Evolutionary conservation across 2,113 vertebrate species (phyloP), one percentile per base, ranked within the genome.

Genomic region (Naja naja): DNA sequence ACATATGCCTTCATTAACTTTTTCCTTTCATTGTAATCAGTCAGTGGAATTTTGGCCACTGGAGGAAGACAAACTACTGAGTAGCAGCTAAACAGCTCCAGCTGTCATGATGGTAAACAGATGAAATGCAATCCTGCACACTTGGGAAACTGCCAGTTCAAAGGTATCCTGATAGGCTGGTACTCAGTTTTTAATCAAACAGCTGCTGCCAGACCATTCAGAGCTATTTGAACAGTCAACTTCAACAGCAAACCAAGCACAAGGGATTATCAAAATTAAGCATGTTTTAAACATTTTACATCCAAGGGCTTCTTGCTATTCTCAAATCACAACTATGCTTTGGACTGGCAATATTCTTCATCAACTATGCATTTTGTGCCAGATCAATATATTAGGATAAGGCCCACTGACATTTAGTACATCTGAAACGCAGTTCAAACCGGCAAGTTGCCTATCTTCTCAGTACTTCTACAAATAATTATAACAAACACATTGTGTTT

Each of bases 1-100:
- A 96, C 97, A 97, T 97, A 97, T 97, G 96, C 95, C 97, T 96
- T 97, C 97, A 96, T 98, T 97, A 98, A 97, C 96, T 97, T 97
- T 92, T 97, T 95, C 94, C 95, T 93, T 94, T 94, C 93, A 74
- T 27, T 95, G 87, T 92, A 94, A 89, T 94, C 85, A 93, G 89
- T 64, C 92, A 92, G 56, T 94, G 49, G 74, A 93, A 52, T 91
- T 88, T 60, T 92, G 91, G 90, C 53, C 20, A 2, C 22, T 89
- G 90, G 86, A 94, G 54, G 94, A 97, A 95, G 94, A 94, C 56
- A 94, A 93, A 94, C 10, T 20, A 90, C 90, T 20, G 96, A 92
- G 54, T 55, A 95, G 89, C 93, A 96, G 91, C 93, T 94, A 95
- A 97, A 96, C 20, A 94, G 92, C 94, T 96, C 97, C 97, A 98